These are phyloP conservation scores for Drosophila niveifrons DNA, from an alignment of 2,888 invertebrate species.

Conservation along the genomic window DNA sequence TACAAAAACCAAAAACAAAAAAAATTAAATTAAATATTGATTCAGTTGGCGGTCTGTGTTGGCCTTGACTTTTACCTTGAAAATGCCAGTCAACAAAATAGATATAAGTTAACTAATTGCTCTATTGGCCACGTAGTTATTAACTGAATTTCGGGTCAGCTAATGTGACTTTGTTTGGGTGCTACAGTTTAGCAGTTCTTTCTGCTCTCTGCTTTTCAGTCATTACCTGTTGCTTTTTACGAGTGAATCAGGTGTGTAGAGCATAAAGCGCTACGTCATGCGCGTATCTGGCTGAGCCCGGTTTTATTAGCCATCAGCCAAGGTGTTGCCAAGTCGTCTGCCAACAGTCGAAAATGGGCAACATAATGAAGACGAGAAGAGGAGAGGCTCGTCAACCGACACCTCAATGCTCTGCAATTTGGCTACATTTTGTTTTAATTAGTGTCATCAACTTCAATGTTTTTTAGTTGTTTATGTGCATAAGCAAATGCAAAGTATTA, in stretches of 20 bases:
- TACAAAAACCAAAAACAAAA: constrained; percentile 8
- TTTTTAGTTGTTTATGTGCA: background rate
- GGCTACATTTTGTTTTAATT: background rate
- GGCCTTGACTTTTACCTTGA: constrained; percentile 80
- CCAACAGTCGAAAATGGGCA: constrained; percentile 39
- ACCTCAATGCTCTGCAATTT: constrained; percentile 35
- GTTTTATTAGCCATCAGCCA: constrained; percentile 49
- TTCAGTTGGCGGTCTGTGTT: constrained; percentile 10
- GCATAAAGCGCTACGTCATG: constrained; percentile 65
- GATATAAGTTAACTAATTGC: constrained; percentile 59
- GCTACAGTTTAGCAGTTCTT: constrained; percentile 7
- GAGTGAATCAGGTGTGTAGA: constrained; percentile 50
- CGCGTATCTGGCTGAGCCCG: constrained; percentile 28
- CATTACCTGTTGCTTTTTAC: constrained; percentile 5
- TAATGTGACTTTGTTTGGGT: constrained; percentile 12
- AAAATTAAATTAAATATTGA: constrained; percentile 26
- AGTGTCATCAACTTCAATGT: background rate
- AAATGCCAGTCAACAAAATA: constrained; percentile 22
- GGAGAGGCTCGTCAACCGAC: background rate
- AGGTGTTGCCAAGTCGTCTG: constrained; percentile 74
- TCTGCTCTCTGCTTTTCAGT: background rate
- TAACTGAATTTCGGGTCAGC: constrained; percentile 41
- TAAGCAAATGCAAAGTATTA: no score
- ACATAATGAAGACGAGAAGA: constrained; percentile 12
- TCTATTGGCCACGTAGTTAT: constrained; percentile 35